Evolutionary conservation across 1,140 invertebrate genomes (phyloP), one percentile per base, ranked within the genome.

Genomic region (Steinernema khuongi): DNA sequence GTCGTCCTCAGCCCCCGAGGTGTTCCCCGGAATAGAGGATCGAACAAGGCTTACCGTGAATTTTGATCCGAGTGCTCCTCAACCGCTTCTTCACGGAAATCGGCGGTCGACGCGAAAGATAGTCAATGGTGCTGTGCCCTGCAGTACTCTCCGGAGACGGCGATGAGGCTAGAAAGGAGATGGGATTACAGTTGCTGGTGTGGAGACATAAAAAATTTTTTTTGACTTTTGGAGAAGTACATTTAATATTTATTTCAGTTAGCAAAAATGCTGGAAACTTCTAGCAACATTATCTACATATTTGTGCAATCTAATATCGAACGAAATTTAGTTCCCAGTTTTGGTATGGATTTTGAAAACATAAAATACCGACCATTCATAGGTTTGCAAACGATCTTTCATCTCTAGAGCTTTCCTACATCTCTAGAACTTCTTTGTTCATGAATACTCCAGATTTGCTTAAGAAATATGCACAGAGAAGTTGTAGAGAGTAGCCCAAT

Each of bases 41-140:
- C n/a, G n/a, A n/a, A n/a, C n/a, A n/a, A n/a, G n/a, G n/a, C 50
- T 60, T 60, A 60, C 50, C 50, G 11, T 17, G 50, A 60, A 17
- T 60, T 26, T 11, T 60, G 50, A 60, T 22, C 26, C 4, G 4
- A 22, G 19, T 60, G 50, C 50, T 60, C 50, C 50, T 60, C 50
- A 60, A 60, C 50, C 50, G 50, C 50, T 11, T 60, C 14, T 60
- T 7, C 7, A 41, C 22, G 50, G 26, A 41, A 7, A n/a, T n/a
- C 7, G 26, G 50, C 50, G 50, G 50, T 60, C 50, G 50, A 60
- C 26, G 50, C 50, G 50, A 60, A 60, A 60, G 50, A 60, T 60
- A 60, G 50, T 60, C 50, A 60, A 60, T 60, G 19, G 50, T 60
- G 50, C 50, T 60, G 50, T 60, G 50, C 50, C 50, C 50, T 60